A percentile compares a stretch with the other conserved stretches of the same genome.
phyloP scores from a whole-genome alignment of 2,113 vertebrate genomes.

The Rhadina sibilatrix region DNA sequence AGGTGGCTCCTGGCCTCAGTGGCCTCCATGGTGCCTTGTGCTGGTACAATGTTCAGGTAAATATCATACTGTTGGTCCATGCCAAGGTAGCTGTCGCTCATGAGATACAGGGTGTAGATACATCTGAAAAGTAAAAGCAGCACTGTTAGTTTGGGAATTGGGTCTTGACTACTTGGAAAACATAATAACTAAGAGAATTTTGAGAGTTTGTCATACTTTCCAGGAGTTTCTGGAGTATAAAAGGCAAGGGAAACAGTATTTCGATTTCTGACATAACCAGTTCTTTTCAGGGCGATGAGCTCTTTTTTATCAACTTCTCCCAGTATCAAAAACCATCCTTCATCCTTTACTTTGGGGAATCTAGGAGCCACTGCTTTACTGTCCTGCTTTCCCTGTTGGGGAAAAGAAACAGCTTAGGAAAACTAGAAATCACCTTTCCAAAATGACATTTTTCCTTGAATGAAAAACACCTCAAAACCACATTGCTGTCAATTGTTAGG shows the following conservation, averaged over 20 bases:
- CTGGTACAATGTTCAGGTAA: conserved; percentile 80
- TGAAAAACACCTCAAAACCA: not conserved
- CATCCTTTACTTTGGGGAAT: conserved; percentile 93
- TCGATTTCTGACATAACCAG: conserved; percentile 84
- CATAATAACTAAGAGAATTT: not conserved
- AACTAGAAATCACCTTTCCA: not conserved
- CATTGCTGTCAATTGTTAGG: not conserved
- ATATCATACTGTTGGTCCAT: conserved; percentile 98
- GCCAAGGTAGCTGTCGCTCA: conserved; percentile 98
- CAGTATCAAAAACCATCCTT: conserved; percentile 93
- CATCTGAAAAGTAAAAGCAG: conserved; percentile 73
- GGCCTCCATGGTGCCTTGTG: conserved; percentile 77
- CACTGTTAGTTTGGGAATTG: not conserved
- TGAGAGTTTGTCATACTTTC: conserved; percentile 80
- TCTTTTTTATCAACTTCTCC: conserved; percentile 93
- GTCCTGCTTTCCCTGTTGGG: conserved; percentile 88
- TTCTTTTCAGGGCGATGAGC: conserved; percentile 90
- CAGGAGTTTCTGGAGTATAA: conserved; percentile 88
- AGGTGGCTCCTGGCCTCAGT: conserved; percentile 51
- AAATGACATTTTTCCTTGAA: not conserved
- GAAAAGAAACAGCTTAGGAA: conserved; percentile 24
- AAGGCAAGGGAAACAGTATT: conserved; percentile 84
- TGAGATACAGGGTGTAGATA: conserved; percentile 95
- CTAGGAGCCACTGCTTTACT: conserved; percentile 86
- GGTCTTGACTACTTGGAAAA: not conserved